phyloP scores from a whole-genome alignment of 2,888 invertebrate species.

The Acanthosepion pharaonis region DNA sequence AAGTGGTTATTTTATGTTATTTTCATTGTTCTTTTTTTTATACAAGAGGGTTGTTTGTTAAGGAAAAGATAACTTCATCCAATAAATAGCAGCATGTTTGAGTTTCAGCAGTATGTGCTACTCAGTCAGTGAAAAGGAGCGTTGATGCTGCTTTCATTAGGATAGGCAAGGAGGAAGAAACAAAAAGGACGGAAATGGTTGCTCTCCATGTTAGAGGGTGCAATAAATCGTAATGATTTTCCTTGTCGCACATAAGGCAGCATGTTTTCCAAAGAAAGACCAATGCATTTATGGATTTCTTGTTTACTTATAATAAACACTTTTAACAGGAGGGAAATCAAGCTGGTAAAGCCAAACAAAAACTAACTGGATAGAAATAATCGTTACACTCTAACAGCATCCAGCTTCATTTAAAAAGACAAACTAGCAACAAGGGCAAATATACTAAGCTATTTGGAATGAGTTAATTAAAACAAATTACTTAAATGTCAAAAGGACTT shows the following conservation, averaged over 20 bases:
- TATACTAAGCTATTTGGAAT: background rate
- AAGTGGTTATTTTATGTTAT: background rate
- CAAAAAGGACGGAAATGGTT: background rate
- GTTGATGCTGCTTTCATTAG: background rate
- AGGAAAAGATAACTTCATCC: background rate
- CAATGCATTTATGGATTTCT: background rate
- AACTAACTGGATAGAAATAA: background rate
- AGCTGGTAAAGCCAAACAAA: background rate
- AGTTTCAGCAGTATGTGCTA: background rate
- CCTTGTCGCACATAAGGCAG: background rate
- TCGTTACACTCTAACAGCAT: background rate
- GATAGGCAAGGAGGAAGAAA: background rate
- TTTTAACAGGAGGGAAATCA: background rate
- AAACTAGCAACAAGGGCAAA: background rate
- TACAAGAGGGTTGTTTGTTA: background rate
- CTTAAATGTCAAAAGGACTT: background rate
- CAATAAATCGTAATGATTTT: background rate
- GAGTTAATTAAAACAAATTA: background rate
- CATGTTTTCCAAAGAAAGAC: background rate
- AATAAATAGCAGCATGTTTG: background rate
- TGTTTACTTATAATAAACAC: background rate
- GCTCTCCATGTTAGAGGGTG: background rate
- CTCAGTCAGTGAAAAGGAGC: background rate
- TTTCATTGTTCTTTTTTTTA: background rate
- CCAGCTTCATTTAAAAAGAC: background rate